Evolutionary conservation across 2,797 vertebrate genomes (phyloP).

Genomic region (Xenops minutus): DNA sequence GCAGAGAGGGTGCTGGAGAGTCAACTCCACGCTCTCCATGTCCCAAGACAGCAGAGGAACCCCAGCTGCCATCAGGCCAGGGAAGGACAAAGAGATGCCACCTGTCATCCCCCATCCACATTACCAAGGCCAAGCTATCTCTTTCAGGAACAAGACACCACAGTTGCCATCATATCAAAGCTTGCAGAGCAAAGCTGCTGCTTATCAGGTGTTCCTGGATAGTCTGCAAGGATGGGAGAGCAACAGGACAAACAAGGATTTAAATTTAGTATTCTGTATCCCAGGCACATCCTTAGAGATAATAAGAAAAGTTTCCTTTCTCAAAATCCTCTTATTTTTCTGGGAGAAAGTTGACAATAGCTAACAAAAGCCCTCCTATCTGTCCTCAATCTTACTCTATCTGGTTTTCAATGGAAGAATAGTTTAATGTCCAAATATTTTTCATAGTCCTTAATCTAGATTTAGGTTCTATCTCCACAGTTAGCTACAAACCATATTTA

Average conservation of each 20-base stretch:
- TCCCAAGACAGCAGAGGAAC: neutral
- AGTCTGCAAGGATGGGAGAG: neutral
- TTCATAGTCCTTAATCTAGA: neutral
- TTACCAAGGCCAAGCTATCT: neutral
- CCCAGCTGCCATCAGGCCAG: neutral
- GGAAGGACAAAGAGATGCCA: neutral
- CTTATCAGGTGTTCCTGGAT: neutral
- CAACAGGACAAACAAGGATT: neutral
- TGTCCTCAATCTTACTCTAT: neutral
- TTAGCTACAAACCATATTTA: neutral
- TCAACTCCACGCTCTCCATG: rapidly evolving
- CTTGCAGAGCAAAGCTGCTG: neutral
- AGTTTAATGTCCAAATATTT: neutral
- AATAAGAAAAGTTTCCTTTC: neutral
- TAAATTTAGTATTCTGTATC: neutral
- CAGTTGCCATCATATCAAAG: neutral
- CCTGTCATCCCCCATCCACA: rapidly evolving
- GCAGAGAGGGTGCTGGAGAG: neutral
- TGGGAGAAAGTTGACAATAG: neutral
- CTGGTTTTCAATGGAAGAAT: neutral
- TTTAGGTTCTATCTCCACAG: neutral
- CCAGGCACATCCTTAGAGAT: neutral
- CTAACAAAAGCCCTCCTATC: neutral
- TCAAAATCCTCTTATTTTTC: neutral
- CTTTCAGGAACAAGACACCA: neutral